A percentile compares a stretch with the other conserved stretches of the same genome.
These are phyloP conservation scores for Eretmocerus hayati DNA, from an alignment of 2,888 invertebrate genomes.

Conservation along the genomic window DNA sequence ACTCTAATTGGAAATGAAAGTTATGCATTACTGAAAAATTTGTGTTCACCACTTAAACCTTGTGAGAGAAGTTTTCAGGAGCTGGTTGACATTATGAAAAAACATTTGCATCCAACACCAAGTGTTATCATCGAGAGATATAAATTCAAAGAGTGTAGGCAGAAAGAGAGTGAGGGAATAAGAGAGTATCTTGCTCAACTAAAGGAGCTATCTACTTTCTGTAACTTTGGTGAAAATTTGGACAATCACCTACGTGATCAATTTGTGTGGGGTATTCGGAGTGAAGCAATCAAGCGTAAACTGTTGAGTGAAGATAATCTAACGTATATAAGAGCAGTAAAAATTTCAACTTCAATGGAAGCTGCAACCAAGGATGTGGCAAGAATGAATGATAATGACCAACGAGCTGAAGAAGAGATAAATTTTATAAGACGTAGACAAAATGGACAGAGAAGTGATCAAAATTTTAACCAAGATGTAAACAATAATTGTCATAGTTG, in stretches of 20 bases:
- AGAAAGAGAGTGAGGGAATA: no score
- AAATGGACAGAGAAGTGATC: background rate
- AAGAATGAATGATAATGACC: no score
- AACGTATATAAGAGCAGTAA: background rate
- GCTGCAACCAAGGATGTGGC: background rate
- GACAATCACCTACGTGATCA: background rate
- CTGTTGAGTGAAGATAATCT: background rate
- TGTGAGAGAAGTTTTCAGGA: slow-evolving; percentile 6
- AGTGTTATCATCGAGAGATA: no score
- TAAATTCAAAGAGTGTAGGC: no score
- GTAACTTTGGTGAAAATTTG: background rate
- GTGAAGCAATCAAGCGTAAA: background rate
- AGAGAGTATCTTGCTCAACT: background rate
- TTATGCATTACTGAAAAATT: slow-evolving; percentile 10
- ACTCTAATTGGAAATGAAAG: slow-evolving; percentile 1
- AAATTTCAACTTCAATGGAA: background rate
- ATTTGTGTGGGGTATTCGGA: background rate
- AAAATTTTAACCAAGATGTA: no score
- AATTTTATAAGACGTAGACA: no score
- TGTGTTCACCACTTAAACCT: slow-evolving; percentile 13
- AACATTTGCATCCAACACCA: slow-evolving; percentile 15
- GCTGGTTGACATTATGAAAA: no score
- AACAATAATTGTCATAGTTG: no score
- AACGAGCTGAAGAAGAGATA: no score
- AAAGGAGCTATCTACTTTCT: background rate